phyloP scores from a whole-genome alignment of 1,140 invertebrate species.

The Eulimnadia texana region DNA sequence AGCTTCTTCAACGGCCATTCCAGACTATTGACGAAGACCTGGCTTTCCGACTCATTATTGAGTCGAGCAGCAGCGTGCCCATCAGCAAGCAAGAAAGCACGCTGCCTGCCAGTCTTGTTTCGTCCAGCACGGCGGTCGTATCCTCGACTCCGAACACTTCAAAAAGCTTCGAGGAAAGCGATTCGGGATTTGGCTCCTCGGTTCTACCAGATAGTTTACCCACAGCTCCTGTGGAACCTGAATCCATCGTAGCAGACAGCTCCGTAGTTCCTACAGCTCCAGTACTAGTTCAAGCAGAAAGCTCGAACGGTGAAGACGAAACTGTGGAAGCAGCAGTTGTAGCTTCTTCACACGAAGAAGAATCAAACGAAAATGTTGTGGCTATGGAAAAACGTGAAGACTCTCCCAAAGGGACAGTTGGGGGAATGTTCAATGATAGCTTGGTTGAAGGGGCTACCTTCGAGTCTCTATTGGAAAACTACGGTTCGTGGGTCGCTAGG shows the following conservation, averaged over 20 bases:
- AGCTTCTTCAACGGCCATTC: neutral
- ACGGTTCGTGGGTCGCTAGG: neutral
- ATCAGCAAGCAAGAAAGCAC: no score
- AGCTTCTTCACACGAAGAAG: neutral
- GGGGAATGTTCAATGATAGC: neutral
- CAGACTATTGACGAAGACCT: conserved; percentile 9
- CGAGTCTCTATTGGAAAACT: conserved; percentile 10
- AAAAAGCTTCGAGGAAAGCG: neutral
- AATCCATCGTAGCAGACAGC: no score
- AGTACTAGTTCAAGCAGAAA: no score
- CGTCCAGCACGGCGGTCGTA: neutral
- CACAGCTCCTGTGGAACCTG: no score
- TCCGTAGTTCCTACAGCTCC: no score
- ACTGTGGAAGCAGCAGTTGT: neutral
- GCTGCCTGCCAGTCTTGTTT: neutral
- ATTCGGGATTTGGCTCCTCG: conserved; percentile 1
- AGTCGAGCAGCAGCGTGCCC: conserved; percentile 6
- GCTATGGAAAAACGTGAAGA: neutral
- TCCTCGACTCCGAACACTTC: neutral
- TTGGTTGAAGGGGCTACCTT: neutral
- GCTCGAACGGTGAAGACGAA: no score
- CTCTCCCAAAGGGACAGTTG: neutral
- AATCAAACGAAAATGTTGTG: neutral
- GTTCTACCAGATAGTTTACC: neutral
- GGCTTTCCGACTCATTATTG: conserved; percentile 12